Evolutionary conservation across 2,888 invertebrate genomes (phyloP), one percentile per base, ranked within the genome.

Genomic region (Xanthorhoe designata): DNA sequence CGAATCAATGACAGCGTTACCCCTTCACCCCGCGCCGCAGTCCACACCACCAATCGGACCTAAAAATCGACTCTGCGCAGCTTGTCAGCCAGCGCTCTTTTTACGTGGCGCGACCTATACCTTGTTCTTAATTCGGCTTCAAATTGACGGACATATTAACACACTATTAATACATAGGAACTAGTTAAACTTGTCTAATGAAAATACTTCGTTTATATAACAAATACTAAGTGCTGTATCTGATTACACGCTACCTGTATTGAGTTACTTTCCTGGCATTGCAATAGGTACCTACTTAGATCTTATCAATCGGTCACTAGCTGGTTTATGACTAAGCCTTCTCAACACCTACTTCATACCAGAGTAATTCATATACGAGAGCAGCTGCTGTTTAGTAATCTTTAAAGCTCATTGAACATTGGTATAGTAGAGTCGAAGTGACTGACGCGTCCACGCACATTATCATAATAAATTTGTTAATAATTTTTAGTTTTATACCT

Each of bases 181-280:
- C 61, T 49, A 52, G 61, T 62, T 66, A 32, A 50, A 54, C 62
- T 54, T 59, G 54, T 59, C 52, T 17, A 61, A 49, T 64, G 51
- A 17, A 65, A 61, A 49, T 42, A 47, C 51, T 13, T 13, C 58
- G 51, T 56, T 66, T 61, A 58, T 54, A 51, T 55, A 66, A 62
- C 57, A 57, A 58, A 59, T 55, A 35, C 63, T 63, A 55, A 29
- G 54, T n/a, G 57, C 65, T 49, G 66, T 76, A 74, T 78, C 62
- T 17, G 1, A 57, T 75, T 71, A 70, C 77, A 13, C 17, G 64
- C 68, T 64, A 61, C 71, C 54, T 69, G 73, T 76, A 78, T 79
- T 72, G 59, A 63, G 68, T 78, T 79, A 77, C 75, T 75, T 78
- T 77, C 70, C 69, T 74, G 67, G 53, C 68, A 57, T 63, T 68